Evolutionary conservation across 2,113 vertebrate genomes (phyloP), one percentile per base, ranked within the genome.

Genomic region (Myrmophylax atrothorax): DNA sequence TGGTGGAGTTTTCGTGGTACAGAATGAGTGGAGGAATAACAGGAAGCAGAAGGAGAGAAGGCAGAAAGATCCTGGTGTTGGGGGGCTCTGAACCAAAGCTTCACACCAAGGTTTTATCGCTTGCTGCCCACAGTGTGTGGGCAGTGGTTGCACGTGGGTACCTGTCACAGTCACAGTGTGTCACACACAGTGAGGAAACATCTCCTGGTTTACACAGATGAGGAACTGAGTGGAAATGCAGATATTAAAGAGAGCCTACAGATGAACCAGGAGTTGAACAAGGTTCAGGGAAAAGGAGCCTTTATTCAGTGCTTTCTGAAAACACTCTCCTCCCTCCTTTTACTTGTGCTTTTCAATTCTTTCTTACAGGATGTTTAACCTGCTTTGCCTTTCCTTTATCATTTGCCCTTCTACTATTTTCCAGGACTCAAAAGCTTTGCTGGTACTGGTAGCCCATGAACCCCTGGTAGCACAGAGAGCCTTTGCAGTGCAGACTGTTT

Each of bases 291-390:
- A 20, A 58, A 83, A 87, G 64, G 75, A 73, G 12, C 33, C 47
- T 74, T 90, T 67, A 40, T 77, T 89, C 40, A 47, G 25, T 46
- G 40, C 16, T 68, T n/a, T 80, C 46, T 77, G 13, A 47, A 79
- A 84, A 25, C 58, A 22, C 12, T 49, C 22, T 42, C 37, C 38
- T 88, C 53, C 58, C 38, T 55, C 63, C 53, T 90, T 83, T 88
- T 37, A 31, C 31, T 76, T 76, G 64, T 25, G 40, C 60, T 91
- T 96, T 94, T 89, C 49, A 44, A 7, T 68, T 92, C 42, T 87
- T 70, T 78, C 40, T 70, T n/a, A 49, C 79, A 50, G 56, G 6
- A 6, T 89, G 19, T 70, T 91, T 91, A 75, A 87, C 64, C 60
- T 59, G 77, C 26, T 89, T 91, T 82, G 84, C n/a, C 14, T 59